Conservation (phyloP, 2,113 vertebrate species). For the Columba janthina region DNA sequence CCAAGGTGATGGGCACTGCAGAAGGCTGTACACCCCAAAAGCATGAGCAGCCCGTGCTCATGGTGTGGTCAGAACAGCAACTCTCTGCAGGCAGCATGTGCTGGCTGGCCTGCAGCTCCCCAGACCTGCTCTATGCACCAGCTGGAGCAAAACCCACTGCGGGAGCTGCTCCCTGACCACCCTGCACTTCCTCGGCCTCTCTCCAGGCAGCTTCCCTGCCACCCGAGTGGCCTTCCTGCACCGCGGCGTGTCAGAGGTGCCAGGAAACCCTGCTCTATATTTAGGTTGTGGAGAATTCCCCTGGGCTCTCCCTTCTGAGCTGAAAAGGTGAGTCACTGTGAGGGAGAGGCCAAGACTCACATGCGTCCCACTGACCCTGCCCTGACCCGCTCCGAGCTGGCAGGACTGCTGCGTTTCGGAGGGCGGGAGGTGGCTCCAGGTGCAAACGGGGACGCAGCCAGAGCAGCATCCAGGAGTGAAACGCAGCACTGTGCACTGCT, state of each 20-base stretch:
- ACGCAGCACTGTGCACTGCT: not conserved
- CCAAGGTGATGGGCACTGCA: not conserved
- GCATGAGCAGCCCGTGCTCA: not conserved
- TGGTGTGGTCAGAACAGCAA: not conserved
- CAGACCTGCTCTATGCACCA: not conserved
- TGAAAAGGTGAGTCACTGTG: slow-evolving; percentile 50
- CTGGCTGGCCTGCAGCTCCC: not conserved
- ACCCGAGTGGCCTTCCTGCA: not conserved
- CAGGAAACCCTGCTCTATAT: slow-evolving; percentile 58
- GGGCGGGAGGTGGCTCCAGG: slow-evolving; percentile 47
- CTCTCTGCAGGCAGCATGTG: not conserved
- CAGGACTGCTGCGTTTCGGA: not conserved
- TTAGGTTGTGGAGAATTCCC: slow-evolving; percentile 61
- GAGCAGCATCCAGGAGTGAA: not conserved
- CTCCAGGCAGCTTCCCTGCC: not conserved
- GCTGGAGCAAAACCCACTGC: not conserved
- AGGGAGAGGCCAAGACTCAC: slow-evolving; percentile 64
- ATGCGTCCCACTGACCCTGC: slow-evolving; percentile 59
- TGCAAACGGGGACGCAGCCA: not conserved
- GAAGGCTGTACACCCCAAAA: not conserved
- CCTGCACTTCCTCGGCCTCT: not conserved
- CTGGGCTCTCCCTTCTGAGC: slow-evolving; percentile 54
- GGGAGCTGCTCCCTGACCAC: not conserved
- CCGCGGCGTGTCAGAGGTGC: not conserved
- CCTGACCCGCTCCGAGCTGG: slow-evolving; percentile 38